Conservation (phyloP, 2,113 vertebrate species). For the Cryptoleucopteryx plumbea region DNA sequence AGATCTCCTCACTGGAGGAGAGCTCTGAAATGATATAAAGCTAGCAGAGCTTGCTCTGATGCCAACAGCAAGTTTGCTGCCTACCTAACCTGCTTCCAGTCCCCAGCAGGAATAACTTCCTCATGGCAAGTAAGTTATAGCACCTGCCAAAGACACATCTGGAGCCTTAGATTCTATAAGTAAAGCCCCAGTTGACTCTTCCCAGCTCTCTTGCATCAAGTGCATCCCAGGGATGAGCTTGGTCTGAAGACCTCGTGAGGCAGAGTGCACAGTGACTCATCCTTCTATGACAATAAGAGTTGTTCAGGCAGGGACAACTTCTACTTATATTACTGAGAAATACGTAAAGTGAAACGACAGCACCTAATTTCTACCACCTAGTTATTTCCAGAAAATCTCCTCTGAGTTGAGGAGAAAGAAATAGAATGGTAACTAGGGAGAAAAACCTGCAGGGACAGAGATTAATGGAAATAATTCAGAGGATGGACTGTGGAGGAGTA, state of each 20-base stretch:
- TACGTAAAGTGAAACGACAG: rapidly evolving
- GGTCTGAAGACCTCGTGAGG: not conserved
- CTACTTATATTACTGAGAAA: not conserved
- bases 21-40: not conserved
- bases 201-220: not conserved
- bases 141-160: not conserved
- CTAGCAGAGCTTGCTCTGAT: not conserved
- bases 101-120: not conserved
- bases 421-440: not conserved
- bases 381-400: not conserved
- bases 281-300: rapidly evolving
- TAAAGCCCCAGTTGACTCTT: rapidly evolving
- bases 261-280: not conserved
- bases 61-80: not conserved
- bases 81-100: not conserved
- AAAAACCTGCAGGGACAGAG: not conserved
- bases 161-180: not conserved
- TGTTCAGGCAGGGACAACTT: not conserved
- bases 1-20: not conserved
- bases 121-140: not conserved
- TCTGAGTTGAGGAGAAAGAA: not conserved
- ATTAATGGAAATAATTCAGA: not conserved
- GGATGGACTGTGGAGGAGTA: not conserved
- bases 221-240: not conserved
- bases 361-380: not conserved